Percentiles rank a stretch among this genome's conserved stretches.
Conservation (phyloP, 2,888 invertebrate species). For the Andricus quercusramuli region DNA sequence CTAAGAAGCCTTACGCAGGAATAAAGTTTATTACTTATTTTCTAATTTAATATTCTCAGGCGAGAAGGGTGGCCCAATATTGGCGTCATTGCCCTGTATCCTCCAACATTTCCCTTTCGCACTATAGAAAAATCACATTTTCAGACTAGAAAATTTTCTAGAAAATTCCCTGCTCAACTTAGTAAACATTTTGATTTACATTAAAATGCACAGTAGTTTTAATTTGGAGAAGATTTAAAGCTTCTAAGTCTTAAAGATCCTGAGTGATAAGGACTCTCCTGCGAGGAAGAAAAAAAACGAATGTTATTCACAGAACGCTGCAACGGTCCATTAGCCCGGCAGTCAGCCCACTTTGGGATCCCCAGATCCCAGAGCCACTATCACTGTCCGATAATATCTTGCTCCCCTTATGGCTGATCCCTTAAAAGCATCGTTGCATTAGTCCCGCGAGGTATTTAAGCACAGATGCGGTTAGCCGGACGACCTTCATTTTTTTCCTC, state of each 20-base stretch:
- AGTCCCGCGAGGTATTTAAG: conserved; percentile 55
- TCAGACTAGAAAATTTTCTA: too few species aligned
- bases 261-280: not conserved
- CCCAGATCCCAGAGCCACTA: conserved; percentile 44
- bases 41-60: too few species aligned
- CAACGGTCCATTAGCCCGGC: not conserved
- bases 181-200: too few species aligned
- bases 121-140: too few species aligned
- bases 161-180: too few species aligned
- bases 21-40: too few species aligned
- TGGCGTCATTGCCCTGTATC: too few species aligned
- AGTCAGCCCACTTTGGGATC: not conserved
- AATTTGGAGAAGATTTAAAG: not conserved
- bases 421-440: conserved; percentile 62
- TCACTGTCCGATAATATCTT: conserved; percentile 61
- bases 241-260: not conserved
- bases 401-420: conserved; percentile 64
- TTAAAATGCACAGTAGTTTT: too few species aligned
- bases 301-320: not conserved
- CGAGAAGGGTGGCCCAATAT: too few species aligned
- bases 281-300: not conserved
- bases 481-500: not conserved
- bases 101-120: too few species aligned
- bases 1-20: too few species aligned
- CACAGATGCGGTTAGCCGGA: conserved; percentile 26